phyloP scores from a whole-genome alignment of 2,797 vertebrate genomes.

The Leucoraja ocellata region DNA sequence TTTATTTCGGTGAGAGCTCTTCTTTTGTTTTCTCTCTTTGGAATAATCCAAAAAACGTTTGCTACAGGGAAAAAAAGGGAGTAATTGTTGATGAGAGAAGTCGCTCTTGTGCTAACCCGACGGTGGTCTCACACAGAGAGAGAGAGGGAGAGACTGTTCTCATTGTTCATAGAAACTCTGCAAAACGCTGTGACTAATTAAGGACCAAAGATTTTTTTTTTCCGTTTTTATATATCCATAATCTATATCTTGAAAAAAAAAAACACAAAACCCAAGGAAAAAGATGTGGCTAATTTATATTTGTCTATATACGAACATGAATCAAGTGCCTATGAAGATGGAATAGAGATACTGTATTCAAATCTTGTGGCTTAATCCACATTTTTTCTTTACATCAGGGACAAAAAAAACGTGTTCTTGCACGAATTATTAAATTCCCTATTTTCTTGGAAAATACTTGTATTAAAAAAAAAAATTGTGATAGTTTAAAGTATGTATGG shows the following conservation, averaged over 20 bases:
- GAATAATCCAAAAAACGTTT: conserved; percentile 44
- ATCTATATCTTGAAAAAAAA: conserved; percentile 50
- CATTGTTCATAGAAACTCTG: conserved; percentile 56
- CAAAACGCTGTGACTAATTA: conserved; percentile 62
- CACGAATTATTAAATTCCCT: conserved; percentile 68
- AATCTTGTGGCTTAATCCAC: conserved; percentile 67
- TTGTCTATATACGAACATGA: conserved; percentile 75
- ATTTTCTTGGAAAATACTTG: conserved; percentile 61
- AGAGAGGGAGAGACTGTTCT: conserved; percentile 45
- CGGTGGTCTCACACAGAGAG: too few relatives aligned
- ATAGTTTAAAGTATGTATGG: conserved; percentile 52
- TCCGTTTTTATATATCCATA: conserved; percentile 46
- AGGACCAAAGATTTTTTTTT: conserved; percentile 91
- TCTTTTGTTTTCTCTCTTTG: conserved; percentile 40
- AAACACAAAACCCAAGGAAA: conserved; percentile 42
- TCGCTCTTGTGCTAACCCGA: conserved; percentile 18
- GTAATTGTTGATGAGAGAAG: conserved; percentile 47
- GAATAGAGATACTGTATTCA: conserved; percentile 55
- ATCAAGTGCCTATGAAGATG: conserved; percentile 83
- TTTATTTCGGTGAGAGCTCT: conserved; percentile 44
- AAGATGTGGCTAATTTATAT: conserved; percentile 54
- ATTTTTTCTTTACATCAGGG: conserved; percentile 66
- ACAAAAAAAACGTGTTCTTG: conserved; percentile 74
- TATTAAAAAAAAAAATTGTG: conserved; percentile 58
- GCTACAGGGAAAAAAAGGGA: conserved; percentile 51